phyloP scores from a whole-genome alignment of 2,888 invertebrate genomes.

The Frankliniella intonsa region DNA sequence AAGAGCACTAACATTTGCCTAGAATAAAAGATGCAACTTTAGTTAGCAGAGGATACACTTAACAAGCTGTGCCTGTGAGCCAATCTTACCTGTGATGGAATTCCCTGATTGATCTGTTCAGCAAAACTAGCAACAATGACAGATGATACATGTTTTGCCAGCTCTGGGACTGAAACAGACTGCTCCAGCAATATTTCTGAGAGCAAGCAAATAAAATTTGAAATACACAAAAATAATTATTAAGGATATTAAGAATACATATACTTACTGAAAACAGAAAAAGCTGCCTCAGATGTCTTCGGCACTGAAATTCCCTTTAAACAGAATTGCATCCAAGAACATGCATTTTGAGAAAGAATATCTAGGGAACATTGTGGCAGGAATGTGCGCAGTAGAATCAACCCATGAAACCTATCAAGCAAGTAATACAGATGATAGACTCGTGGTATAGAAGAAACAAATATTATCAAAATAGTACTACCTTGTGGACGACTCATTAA shows the following conservation, averaged over 20 bases:
- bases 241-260: neutral
- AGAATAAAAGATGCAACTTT: neutral
- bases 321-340: neutral
- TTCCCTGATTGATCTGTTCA: neutral
- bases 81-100: neutral
- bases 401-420: neutral
- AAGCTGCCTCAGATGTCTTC: neutral
- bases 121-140: neutral
- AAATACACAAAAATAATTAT: neutral
- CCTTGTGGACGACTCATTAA: neutral
- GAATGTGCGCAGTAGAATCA: neutral
- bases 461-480: neutral
- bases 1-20: slow-evolving; percentile 25
- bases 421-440: neutral
- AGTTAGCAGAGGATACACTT: neutral
- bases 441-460: neutral
- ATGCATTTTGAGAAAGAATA: neutral
- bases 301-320: neutral
- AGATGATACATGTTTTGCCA: neutral
- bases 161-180: neutral
- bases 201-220: neutral
- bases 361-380: neutral
- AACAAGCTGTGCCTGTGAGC: neutral
- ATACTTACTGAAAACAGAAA: neutral
- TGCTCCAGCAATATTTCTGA: neutral